Base-by-base conservation (phyloP, 2,113 vertebrate species). In the Lasiurus borealis region DNA sequence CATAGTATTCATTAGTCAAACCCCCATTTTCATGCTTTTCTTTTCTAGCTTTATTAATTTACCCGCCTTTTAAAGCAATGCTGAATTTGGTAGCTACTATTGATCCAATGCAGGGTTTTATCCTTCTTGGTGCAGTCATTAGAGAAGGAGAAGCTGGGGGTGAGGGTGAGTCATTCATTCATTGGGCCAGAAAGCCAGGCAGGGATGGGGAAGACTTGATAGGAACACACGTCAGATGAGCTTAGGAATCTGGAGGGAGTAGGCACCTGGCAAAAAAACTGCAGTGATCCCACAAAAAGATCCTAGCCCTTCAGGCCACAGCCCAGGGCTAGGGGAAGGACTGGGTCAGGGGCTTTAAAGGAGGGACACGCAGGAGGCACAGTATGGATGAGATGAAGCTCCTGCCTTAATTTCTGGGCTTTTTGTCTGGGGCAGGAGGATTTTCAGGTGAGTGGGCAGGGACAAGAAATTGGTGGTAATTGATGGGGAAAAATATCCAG, bases 1-100 rank as follows among this genome's bases (percentile, higher is more conserved):
- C 46, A 23, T 78, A 18, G 75, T 96, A 97, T 92, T 83, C 85
- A 50, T 71, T 76, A 90, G 69, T 88, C 73, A 88, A 78, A 40
- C 69, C 23, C 19, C 23, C 44, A 15, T 46, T 54, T 89, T 48
- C n/a, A 31, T 76, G 84, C 81, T 77, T 92, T 88, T 64, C 76
- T 89, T 72, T 68, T 83, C 68, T 77, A 80, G 88, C 62, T 92
- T 73, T 76, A 69, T 88, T 77, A 25, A 77, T 94, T 82, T 69
- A 57, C 52, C 54, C 31, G 59, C 76, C 68, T 94, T 89, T 93
- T 50, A 75, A 72, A 85, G 68, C 10, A 18, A 23, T 44, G 31
- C 50, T 78, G 50, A 85, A 50, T 50, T 62, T 29, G 48, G 13
- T 16, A 2, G 13, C 81, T 83, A 90, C 88, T 23, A 25, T n/a